Evolutionary conservation across 2,113 vertebrate species (phyloP).

Genomic region (Tor tambroides): DNA sequence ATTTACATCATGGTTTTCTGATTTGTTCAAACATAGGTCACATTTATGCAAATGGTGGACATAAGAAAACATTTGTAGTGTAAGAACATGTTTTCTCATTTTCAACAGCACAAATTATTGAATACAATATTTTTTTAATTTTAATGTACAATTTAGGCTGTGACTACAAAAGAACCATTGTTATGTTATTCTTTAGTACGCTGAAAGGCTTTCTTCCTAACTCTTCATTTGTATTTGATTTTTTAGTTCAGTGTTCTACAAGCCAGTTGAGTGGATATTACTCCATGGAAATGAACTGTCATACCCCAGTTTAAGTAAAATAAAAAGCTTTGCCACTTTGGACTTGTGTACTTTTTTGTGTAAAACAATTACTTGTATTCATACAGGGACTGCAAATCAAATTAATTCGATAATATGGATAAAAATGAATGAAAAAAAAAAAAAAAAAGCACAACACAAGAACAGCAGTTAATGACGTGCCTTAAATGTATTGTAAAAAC

Average conservation of each 20-base stretch:
- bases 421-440: neutral
- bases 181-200: neutral
- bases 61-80: neutral
- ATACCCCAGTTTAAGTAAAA: neutral
- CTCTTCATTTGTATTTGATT: neutral
- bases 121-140: too few relatives aligned
- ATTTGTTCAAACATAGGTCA: neutral
- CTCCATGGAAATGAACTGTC: neutral
- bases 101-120: neutral
- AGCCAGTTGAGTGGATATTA: neutral
- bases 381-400: too few relatives aligned
- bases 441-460: neutral
- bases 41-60: neutral
- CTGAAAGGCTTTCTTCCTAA: neutral
- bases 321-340: neutral
- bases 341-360: too few relatives aligned
- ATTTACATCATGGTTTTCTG: neutral
- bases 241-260: neutral
- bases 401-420: neutral
- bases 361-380: too few relatives aligned
- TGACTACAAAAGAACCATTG: neutral
- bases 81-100: neutral
- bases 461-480: neutral
- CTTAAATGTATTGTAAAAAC: conserved; percentile 58
- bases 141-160: neutral